phyloP scores from a whole-genome alignment of 2,888 invertebrate genomes.

The Aspidiotus destructor region DNA sequence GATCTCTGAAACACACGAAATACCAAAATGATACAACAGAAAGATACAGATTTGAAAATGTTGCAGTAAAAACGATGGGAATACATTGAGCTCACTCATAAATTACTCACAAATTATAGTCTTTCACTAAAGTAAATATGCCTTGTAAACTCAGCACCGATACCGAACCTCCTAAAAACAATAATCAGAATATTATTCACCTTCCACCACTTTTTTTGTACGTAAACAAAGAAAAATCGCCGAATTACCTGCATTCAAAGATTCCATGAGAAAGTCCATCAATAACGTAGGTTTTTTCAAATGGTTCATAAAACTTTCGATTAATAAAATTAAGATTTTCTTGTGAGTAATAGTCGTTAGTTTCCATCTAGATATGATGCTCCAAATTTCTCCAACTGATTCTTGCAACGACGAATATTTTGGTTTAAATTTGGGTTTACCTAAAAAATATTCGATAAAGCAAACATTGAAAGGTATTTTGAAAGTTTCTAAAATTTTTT shows the following conservation, averaged over 20 bases:
- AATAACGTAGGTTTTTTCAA: constrained; percentile 70
- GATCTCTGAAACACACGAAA: constrained; percentile 51
- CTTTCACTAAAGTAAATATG: constrained; percentile 76
- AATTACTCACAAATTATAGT: constrained; percentile 67
- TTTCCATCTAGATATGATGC: constrained; percentile 38
- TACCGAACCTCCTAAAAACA: constrained; percentile 63
- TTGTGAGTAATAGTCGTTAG: constrained; percentile 56
- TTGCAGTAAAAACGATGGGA: no score
- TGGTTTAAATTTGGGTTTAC: constrained; percentile 29
- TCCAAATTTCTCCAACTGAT: constrained; percentile 20
- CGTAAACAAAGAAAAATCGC: no score
- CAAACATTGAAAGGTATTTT: not conserved
- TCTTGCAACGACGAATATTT: constrained; percentile 14
- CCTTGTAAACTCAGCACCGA: constrained; percentile 86
- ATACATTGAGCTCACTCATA: not conserved
- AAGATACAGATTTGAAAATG: no score
- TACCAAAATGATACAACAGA: no score
- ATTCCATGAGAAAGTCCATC: constrained; percentile 85
- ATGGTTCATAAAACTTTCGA: constrained; percentile 72
- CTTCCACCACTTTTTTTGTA: not conserved
- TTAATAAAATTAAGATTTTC: constrained; percentile 65
- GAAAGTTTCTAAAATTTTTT: not conserved
- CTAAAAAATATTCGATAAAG: constrained; percentile 13
- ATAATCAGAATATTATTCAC: constrained; percentile 18
- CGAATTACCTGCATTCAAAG: constrained; percentile 59